Evolutionary conservation across 2,113 vertebrate species (phyloP).

Genomic region (Scalopus aquaticus): DNA sequence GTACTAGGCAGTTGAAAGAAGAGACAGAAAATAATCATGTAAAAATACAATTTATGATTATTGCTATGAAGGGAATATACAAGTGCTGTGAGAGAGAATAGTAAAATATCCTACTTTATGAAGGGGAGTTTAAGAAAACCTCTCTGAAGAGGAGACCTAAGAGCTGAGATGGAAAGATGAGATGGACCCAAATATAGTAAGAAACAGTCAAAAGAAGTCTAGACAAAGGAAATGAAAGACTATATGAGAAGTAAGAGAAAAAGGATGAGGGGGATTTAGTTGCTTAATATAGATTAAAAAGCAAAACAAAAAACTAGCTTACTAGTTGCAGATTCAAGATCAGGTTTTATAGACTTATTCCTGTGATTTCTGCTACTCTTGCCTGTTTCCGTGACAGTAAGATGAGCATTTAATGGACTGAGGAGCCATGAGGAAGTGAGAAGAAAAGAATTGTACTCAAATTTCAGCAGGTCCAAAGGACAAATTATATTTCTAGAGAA

Average conservation of each 20-base stretch:
- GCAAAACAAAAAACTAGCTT: background rate
- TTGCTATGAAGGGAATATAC: background rate
- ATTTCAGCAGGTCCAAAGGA: background rate
- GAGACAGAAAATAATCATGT: background rate
- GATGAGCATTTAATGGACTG: background rate
- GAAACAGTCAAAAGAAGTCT: background rate
- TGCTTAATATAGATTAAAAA: background rate
- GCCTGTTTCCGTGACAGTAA: background rate
- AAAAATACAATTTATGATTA: background rate
- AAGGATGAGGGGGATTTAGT: background rate
- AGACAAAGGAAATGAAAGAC: conserved; percentile 24
- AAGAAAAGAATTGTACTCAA: background rate
- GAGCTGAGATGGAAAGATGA: background rate
- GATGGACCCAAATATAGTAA: background rate
- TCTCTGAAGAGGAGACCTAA: background rate
- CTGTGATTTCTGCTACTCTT: background rate
- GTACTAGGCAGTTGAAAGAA: background rate
- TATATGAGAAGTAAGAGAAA: background rate
- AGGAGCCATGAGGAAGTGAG: background rate
- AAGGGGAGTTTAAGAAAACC: background rate
- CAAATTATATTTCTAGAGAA: conserved; percentile 21
- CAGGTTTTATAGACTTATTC: background rate
- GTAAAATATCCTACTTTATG: background rate
- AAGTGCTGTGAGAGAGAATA: background rate
- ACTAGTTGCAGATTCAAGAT: background rate